These are phyloP conservation scores for Notospermus geniculatus DNA, from an alignment of 1,140 invertebrate species.

Conservation along the genomic window DNA sequence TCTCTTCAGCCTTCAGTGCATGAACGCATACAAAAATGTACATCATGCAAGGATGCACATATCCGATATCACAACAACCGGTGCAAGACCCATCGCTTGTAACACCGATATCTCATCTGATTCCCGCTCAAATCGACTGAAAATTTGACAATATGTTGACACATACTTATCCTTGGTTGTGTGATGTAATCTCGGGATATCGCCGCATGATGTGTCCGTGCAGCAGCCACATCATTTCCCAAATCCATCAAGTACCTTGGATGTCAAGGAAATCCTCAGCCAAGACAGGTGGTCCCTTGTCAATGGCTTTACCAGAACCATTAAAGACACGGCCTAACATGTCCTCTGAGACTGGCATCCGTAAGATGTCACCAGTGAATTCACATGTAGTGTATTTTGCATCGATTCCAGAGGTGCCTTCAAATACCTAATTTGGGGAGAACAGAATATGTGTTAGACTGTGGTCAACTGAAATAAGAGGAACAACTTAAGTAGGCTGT, in stretches of 20 bases:
- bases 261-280: slow-evolving; percentile 98
- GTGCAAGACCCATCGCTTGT: background rate
- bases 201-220: slow-evolving; percentile 63
- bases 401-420: slow-evolving; percentile 97
- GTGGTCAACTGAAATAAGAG: background rate
- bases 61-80: too few relatives aligned
- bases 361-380: slow-evolving; percentile 95
- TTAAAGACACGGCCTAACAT: slow-evolving; percentile 98
- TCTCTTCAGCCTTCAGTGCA: too few relatives aligned
- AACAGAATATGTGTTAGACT: background rate
- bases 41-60: background rate
- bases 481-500: background rate
- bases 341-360: slow-evolving; percentile 95
- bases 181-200: slow-evolving; percentile 95
- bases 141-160: slow-evolving; percentile 20
- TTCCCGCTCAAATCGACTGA: background rate
- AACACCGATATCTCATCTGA: background rate
- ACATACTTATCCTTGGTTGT: slow-evolving; percentile 95
- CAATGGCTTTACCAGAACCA: slow-evolving; percentile 96
- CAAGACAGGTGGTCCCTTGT: slow-evolving; percentile 92
- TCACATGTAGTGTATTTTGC: slow-evolving; percentile 96
- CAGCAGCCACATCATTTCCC: slow-evolving; percentile 20
- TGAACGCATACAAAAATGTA: background rate
- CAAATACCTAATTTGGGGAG: slow-evolving; percentile 80
- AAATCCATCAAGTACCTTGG: slow-evolving; percentile 64